Evolutionary conservation across 2,113 vertebrate species (phyloP).

Genomic region (Callopanchax toddi): DNA sequence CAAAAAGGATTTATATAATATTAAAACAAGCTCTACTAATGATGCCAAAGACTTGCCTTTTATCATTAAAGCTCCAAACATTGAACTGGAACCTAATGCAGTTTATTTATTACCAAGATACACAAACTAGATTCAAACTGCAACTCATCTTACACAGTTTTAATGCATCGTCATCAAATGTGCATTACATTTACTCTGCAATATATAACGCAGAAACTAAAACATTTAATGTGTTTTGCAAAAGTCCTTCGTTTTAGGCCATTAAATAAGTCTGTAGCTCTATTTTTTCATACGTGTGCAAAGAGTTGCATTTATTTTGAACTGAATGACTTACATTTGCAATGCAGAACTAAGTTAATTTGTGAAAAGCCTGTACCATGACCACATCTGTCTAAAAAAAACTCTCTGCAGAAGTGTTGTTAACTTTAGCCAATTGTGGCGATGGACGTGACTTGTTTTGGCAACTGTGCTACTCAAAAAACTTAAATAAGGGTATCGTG

Average conservation of each 20-base stretch:
- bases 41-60: slow-evolving; percentile 19
- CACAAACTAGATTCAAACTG: background rate
- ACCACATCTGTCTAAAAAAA: slow-evolving; percentile 10
- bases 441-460: background rate
- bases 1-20: slow-evolving; percentile 15
- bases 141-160: background rate
- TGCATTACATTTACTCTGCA: background rate
- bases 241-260: background rate
- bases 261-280: background rate
- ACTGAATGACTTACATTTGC: background rate
- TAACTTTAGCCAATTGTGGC: background rate
- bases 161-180: background rate
- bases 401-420: background rate
- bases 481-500: background rate
- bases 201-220: background rate
- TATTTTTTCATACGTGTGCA: background rate
- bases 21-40: slow-evolving; percentile 22
- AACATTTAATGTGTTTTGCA: background rate
- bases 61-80: slow-evolving; percentile 32
- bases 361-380: background rate
- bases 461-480: background rate
- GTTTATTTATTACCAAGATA: slow-evolving; percentile 14
- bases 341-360: background rate
- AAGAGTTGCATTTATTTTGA: background rate
- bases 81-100: slow-evolving; percentile 5